Evolutionary conservation across 2,797 vertebrate genomes (phyloP).

Genomic region (Florisuga fusca): DNA sequence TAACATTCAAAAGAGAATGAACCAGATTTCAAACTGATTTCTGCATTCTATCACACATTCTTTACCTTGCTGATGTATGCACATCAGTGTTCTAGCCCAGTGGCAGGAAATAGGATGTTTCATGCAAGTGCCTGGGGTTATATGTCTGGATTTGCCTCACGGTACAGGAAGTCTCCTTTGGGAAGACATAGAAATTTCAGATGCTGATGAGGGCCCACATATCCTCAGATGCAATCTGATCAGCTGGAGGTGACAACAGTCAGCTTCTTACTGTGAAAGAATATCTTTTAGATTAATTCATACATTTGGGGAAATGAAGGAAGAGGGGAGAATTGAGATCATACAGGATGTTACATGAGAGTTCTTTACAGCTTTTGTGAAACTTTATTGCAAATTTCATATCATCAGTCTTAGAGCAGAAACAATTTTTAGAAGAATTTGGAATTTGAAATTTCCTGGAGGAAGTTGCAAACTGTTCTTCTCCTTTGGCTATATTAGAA

Average conservation of each 20-base stretch:
- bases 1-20: not conserved
- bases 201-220: not conserved
- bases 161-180: not conserved
- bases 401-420: not conserved
- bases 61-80: not conserved
- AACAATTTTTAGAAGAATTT: not conserved
- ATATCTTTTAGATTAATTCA: not conserved
- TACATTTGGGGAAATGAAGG: not conserved
- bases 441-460: not conserved
- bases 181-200: conserved; percentile 3
- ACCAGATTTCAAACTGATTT: not conserved
- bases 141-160: not conserved
- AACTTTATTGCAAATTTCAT: not conserved
- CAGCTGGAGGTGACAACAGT: not conserved
- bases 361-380: not conserved
- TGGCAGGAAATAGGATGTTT: not conserved
- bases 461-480: not conserved
- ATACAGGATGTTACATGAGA: not conserved
- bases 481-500: not conserved
- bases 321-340: not conserved
- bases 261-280: not conserved
- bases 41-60: not conserved
- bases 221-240: not conserved
- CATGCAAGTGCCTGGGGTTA: not conserved
- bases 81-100: not conserved